These are phyloP conservation scores for Tenebrosternarchus preto DNA, from an alignment of 2,113 vertebrate genomes.

Conservation along the genomic window DNA sequence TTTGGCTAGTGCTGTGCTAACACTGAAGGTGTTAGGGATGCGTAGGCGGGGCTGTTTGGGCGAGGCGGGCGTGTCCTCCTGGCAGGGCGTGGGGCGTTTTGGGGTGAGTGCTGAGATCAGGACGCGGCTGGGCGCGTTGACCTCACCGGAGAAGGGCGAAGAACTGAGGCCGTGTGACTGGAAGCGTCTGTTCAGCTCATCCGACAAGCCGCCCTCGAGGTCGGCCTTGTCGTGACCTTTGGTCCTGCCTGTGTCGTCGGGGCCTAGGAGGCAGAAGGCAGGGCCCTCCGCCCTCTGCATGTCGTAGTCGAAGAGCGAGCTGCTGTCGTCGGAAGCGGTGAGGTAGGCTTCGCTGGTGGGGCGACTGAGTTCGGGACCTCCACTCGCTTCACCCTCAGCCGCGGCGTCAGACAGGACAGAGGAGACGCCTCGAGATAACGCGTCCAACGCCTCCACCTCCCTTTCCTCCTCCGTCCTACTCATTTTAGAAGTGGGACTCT, in stretches of 20 bases:
- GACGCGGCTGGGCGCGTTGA: slow-evolving; percentile 66
- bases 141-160: slow-evolving; percentile 83
- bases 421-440: slow-evolving; percentile 70
- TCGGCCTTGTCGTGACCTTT: slow-evolving; percentile 36
- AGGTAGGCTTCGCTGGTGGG: slow-evolving; percentile 84
- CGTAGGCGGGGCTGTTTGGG: slow-evolving; percentile 80
- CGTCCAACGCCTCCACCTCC: slow-evolving; percentile 51
- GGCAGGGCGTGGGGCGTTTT: slow-evolving; percentile 68
- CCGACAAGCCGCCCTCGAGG: slow-evolving; percentile 79
- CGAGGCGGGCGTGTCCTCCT: slow-evolving; percentile 69
- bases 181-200: slow-evolving; percentile 89
- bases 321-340: slow-evolving; percentile 92
- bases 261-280: slow-evolving; percentile 52
- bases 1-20: slow-evolving; percentile 77
- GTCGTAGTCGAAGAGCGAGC: slow-evolving; percentile 89
- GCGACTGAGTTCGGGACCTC: slow-evolving; percentile 68
- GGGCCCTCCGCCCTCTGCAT: slow-evolving; percentile 76
- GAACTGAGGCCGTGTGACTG: slow-evolving; percentile 86
- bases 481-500: neutral
- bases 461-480: slow-evolving; percentile 71
- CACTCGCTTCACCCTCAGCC: slow-evolving; percentile 73
- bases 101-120: slow-evolving; percentile 66
- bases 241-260: slow-evolving; percentile 3
- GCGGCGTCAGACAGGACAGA: slow-evolving; percentile 78
- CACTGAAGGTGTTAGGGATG: slow-evolving; percentile 76